phyloP scores from a whole-genome alignment of 2,888 invertebrate species.

The Gari tellinella region DNA sequence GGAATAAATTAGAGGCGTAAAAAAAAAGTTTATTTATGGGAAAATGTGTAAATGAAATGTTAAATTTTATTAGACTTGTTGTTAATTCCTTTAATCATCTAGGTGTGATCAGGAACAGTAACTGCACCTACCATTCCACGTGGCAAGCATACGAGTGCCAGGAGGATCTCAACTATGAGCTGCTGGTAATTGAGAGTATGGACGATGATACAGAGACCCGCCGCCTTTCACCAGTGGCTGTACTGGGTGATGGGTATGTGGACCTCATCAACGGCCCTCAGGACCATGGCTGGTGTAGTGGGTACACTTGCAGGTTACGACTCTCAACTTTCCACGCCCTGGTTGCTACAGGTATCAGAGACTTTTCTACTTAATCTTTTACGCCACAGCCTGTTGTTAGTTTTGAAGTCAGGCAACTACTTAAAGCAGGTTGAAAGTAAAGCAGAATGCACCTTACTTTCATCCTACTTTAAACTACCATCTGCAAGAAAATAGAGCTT shows the following conservation, averaged over 20 bases:
- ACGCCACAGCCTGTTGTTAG: too few relatives aligned
- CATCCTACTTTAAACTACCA: too few relatives aligned
- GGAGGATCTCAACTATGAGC: conserved; percentile 67
- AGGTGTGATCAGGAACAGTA: conserved; percentile 76
- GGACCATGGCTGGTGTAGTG: conserved; percentile 83
- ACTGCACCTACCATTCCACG: conserved; percentile 54
- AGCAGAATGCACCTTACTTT: too few relatives aligned
- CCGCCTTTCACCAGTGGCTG: conserved; percentile 77
- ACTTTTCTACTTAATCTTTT: too few relatives aligned
- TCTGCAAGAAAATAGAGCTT: too few relatives aligned
- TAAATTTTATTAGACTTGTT: too few relatives aligned
- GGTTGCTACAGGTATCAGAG: conserved; percentile 77
- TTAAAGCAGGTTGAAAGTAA: too few relatives aligned
- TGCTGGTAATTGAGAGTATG: conserved; percentile 81
- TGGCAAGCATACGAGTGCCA: conserved; percentile 79
- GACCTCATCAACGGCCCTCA: conserved; percentile 83
- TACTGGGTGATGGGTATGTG: conserved; percentile 69
- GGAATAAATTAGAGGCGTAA: too few relatives aligned
- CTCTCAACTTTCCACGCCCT: conserved; percentile 79
- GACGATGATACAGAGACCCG: conserved; percentile 81
- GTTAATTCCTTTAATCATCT: neutral
- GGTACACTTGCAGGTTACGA: conserved; percentile 80
- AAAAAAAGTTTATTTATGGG: too few relatives aligned
- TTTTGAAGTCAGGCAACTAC: too few relatives aligned
- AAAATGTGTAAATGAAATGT: too few relatives aligned